Evolutionary conservation across 1,140 invertebrate genomes (phyloP).

Genomic region (Papilio aristodemus): DNA sequence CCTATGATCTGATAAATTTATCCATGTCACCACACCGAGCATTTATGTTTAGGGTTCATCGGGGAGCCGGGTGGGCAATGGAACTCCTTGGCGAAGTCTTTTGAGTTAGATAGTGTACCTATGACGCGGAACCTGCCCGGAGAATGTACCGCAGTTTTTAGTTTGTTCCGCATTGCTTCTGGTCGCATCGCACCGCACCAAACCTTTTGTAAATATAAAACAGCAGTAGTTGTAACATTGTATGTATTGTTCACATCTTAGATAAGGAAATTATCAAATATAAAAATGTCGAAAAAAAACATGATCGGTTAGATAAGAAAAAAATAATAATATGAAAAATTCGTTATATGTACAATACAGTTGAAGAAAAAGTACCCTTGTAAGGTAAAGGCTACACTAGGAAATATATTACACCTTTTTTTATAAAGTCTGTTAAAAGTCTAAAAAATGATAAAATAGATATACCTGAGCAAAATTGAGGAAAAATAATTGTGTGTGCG

Average conservation of each 20-base stretch:
- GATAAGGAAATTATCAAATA: too few species aligned
- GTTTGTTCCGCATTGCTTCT: constrained; percentile 96
- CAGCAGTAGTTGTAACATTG: too few species aligned
- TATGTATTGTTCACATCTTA: too few species aligned
- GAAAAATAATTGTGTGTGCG: constrained; percentile 82
- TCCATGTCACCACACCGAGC: constrained; percentile 91
- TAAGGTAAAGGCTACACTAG: too few species aligned
- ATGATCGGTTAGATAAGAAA: too few species aligned
- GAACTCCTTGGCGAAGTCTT: constrained; percentile 93
- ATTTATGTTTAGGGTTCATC: constrained; percentile 96
- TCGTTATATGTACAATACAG: too few species aligned
- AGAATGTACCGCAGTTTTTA: constrained; percentile 96
- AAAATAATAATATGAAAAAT: too few species aligned
- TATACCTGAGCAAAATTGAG: constrained; percentile 81
- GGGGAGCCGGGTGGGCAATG: constrained; percentile 88
- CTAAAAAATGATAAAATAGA: too few species aligned
- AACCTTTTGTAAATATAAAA: constrained; percentile 83
- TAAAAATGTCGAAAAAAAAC: too few species aligned
- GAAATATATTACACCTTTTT: background rate
- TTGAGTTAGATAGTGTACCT: constrained; percentile 95
- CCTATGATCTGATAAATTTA: too few species aligned
- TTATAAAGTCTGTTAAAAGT: background rate
- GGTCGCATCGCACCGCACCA: constrained; percentile 99
- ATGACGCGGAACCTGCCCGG: constrained; percentile 95
- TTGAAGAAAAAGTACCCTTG: too few species aligned